Evolutionary conservation across 2,888 invertebrate species (phyloP).

Genomic region (Acronicta alni): DNA sequence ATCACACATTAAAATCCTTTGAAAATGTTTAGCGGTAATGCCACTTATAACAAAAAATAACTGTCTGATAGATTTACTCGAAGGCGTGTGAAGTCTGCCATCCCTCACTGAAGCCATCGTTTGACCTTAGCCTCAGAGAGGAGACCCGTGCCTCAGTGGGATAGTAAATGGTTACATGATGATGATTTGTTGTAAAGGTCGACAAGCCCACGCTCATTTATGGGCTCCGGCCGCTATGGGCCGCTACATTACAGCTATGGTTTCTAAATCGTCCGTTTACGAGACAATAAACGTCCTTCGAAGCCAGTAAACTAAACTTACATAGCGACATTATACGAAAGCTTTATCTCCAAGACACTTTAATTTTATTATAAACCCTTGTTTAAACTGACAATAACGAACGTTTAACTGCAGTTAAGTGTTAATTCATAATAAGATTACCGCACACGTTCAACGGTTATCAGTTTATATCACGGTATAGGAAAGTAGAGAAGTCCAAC

Average conservation of each 20-base stretch:
- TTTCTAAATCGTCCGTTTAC: conserved; percentile 1
- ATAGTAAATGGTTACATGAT: too few species aligned
- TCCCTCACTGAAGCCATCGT: too few species aligned
- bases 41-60: too few species aligned
- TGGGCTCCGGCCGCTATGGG: neutral
- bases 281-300: neutral
- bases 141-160: too few species aligned
- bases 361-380: conserved; percentile 31
- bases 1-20: too few species aligned
- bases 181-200: neutral
- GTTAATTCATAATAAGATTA: conserved; percentile 18
- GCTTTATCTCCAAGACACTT: conserved; percentile 27
- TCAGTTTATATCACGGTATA: conserved; percentile 9
- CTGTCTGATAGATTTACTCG: too few species aligned
- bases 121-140: too few species aligned
- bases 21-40: too few species aligned
- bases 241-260: neutral
- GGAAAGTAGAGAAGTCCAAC: neutral
- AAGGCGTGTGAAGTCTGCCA: too few species aligned
- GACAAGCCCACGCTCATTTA: neutral
- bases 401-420: conserved; percentile 30
- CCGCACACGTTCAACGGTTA: conserved; percentile 13
- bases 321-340: conserved; percentile 13
- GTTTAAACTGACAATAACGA: conserved; percentile 26
- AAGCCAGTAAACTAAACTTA: conserved; percentile 14